These are phyloP conservation scores for Cyclophora albipunctata DNA, from an alignment of 2,888 invertebrate genomes.

Conservation along the genomic window DNA sequence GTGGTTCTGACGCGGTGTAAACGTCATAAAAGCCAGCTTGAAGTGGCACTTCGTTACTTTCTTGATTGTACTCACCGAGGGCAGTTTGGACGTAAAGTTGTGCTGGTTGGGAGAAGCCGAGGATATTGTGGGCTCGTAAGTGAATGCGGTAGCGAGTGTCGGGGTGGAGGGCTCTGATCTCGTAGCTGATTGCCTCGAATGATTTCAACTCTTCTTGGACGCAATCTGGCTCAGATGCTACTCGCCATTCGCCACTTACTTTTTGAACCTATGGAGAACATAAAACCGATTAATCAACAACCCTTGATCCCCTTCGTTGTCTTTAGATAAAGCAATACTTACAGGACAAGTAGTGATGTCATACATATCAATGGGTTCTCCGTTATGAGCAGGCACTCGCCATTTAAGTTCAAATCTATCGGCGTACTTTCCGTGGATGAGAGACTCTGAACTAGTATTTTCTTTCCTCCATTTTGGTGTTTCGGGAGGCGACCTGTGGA, in stretches of 20 bases:
- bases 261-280: constrained; percentile 74
- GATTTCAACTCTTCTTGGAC: constrained; percentile 76
- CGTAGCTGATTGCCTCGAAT: constrained; percentile 77
- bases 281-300: neutral
- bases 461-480: constrained; percentile 68
- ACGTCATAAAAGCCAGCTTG: constrained; percentile 71
- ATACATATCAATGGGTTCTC: constrained; percentile 90
- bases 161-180: constrained; percentile 81
- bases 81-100: constrained; percentile 88
- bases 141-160: constrained; percentile 90
- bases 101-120: constrained; percentile 87
- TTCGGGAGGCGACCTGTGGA: constrained; percentile 81
- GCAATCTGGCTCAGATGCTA: constrained; percentile 73
- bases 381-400: constrained; percentile 91
- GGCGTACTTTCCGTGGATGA: constrained; percentile 75
- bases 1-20: constrained; percentile 56
- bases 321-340: constrained; percentile 34
- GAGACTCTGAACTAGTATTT: constrained; percentile 55
- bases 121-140: constrained; percentile 88
- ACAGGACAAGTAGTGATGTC: constrained; percentile 87
- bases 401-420: constrained; percentile 89
- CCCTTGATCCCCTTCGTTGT: too few species aligned
- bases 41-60: constrained; percentile 60
- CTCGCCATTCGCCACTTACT: constrained; percentile 80
- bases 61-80: constrained; percentile 84